These are phyloP conservation scores for Aphelinus atriplicis DNA, from an alignment of 1,140 invertebrate species.

Conservation along the genomic window DNA sequence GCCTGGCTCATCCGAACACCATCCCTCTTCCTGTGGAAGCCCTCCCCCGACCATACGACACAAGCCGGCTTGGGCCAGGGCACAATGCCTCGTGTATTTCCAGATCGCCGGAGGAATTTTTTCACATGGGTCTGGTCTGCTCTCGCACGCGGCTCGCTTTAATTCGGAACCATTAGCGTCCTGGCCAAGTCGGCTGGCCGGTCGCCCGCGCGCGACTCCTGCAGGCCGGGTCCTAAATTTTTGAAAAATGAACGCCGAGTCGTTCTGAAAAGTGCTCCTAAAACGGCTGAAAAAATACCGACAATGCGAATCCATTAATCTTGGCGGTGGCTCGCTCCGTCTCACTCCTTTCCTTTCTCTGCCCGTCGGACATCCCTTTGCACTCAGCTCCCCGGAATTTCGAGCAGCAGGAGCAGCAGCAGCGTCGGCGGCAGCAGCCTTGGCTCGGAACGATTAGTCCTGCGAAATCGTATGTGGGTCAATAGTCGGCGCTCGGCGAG, in stretches of 20 bases:
- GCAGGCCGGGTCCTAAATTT: constrained; percentile 48
- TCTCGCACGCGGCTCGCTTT: constrained; percentile 42
- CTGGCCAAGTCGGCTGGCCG: constrained; percentile 16
- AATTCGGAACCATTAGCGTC: constrained; percentile 53
- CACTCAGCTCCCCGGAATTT: constrained; percentile 40
- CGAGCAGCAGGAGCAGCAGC: neutral
- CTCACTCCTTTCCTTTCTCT: constrained; percentile 16
- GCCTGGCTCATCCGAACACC: too few species aligned
- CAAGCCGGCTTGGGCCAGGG: too few species aligned
- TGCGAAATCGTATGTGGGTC: constrained; percentile 45
- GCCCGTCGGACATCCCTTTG: constrained; percentile 50
- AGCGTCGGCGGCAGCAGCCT: constrained; percentile 8
- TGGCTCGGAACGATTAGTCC: constrained; percentile 43
- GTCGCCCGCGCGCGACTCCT: constrained; percentile 41
- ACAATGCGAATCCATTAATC: constrained; percentile 59
- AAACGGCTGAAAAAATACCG: constrained; percentile 58
- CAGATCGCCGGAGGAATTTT: constrained; percentile 4
- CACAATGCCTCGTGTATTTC: neutral
- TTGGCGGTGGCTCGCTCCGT: constrained; percentile 41
- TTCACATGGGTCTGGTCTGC: neutral
- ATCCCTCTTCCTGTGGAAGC: too few species aligned
- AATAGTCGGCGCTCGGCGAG: constrained; percentile 15
- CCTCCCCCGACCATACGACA: too few species aligned
- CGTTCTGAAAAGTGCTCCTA: constrained; percentile 55
- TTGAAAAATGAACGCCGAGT: constrained; percentile 53